phyloP scores from a whole-genome alignment of 2,113 vertebrate species.

The Amblyopsis rosae region DNA sequence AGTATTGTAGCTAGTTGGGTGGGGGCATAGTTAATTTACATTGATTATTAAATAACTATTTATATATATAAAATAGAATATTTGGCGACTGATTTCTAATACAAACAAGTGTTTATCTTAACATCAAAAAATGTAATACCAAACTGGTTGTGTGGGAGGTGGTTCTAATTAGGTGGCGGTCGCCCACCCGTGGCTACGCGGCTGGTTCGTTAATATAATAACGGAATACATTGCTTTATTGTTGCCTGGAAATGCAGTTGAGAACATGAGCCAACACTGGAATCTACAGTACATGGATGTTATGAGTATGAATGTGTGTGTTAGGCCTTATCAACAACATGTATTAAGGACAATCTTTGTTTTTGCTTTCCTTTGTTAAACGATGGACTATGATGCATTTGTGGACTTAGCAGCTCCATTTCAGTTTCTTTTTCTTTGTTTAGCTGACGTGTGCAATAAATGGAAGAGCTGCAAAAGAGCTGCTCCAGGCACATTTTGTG shows the following conservation, averaged over 20 bases:
- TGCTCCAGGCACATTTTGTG: too few relatives aligned
- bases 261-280: conserved; percentile 42
- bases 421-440: conserved; percentile 15
- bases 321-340: conserved; percentile 1
- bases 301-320: neutral
- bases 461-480: neutral
- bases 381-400: conserved; percentile 43
- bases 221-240: conserved; percentile 19
- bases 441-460: conserved; percentile 10
- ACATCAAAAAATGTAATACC: too few relatives aligned
- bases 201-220: neutral
- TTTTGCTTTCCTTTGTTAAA: conserved; percentile 37
- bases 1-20: too few relatives aligned
- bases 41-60: too few relatives aligned
- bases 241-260: conserved; percentile 33
- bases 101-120: too few relatives aligned
- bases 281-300: neutral
- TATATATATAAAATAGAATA: too few relatives aligned
- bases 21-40: too few relatives aligned
- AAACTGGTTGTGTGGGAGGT: too few relatives aligned
- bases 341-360: conserved; percentile 9
- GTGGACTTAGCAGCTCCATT: conserved; percentile 15
- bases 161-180: too few relatives aligned
- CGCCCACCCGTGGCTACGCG: too few relatives aligned
- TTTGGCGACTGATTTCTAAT: too few relatives aligned